phyloP scores from a whole-genome alignment of 2,888 invertebrate genomes.

The Nemotelus nigrinus region DNA sequence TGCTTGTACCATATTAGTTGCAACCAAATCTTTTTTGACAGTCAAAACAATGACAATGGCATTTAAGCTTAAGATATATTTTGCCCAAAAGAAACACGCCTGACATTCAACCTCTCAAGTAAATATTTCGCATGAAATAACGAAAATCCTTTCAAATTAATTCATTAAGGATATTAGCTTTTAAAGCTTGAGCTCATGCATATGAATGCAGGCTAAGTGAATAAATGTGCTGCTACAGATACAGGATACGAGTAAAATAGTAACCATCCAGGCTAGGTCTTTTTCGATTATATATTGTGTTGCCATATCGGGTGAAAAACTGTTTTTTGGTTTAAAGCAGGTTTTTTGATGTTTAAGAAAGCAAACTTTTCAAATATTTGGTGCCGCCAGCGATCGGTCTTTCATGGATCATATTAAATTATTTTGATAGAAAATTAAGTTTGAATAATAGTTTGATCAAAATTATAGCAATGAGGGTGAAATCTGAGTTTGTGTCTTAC shows the following conservation, averaged over 20 bases:
- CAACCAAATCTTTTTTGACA: no score
- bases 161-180: constrained; percentile 37
- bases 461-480: background rate
- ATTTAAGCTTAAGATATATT: no score
- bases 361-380: no score
- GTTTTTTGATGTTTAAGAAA: no score
- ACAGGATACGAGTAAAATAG: background rate
- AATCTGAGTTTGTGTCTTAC: background rate
- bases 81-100: no score
- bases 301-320: background rate
- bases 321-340: background rate
- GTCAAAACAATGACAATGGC: no score
- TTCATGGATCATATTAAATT: no score
- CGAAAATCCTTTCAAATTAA: constrained; percentile 33
- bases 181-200: constrained; percentile 2
- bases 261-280: background rate
- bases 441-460: no score
- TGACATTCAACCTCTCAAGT: background rate
- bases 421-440: no score
- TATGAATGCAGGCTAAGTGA: constrained; percentile 11
- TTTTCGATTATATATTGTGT: no score
- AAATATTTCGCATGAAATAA: background rate
- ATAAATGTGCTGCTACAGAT: background rate
- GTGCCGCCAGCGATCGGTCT: no score
- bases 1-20: no score